Evolutionary conservation across 2,888 invertebrate genomes (phyloP).

Genomic region (Troilus luridus): DNA sequence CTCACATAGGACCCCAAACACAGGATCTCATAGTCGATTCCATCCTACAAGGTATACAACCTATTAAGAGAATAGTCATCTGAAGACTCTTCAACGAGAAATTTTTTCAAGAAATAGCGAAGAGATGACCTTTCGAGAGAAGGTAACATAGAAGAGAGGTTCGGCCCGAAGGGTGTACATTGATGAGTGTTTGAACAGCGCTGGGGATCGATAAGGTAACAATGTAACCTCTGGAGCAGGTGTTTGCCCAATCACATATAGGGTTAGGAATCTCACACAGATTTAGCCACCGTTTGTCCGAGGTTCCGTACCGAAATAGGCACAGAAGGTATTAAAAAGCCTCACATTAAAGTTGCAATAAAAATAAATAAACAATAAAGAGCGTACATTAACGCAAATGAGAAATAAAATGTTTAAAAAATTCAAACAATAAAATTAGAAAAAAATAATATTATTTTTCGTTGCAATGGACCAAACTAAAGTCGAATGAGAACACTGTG

Average conservation of each 20-base stretch:
- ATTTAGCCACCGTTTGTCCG: neutral
- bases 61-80: neutral
- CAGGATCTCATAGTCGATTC: no score
- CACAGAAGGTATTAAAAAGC: neutral
- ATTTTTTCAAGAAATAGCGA: neutral
- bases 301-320: neutral
- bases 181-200: slow-evolving; percentile 47
- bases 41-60: no score
- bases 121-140: neutral
- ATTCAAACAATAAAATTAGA: no score
- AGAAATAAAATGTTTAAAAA: neutral
- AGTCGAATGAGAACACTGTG: no score
- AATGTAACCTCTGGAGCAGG: slow-evolving; percentile 33
- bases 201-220: slow-evolving; percentile 13
- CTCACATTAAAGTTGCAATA: neutral
- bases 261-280: neutral
- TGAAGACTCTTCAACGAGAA: neutral
- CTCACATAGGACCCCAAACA: no score
- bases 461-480: no score
- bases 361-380: no score
- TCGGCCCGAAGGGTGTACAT: neutral
- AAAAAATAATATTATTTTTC: no score
- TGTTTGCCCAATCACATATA: slow-evolving; percentile 8
- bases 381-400: neutral
- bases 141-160: neutral